phyloP scores from a whole-genome alignment of 2,113 vertebrate species.

The Thymallus thymallus region DNA sequence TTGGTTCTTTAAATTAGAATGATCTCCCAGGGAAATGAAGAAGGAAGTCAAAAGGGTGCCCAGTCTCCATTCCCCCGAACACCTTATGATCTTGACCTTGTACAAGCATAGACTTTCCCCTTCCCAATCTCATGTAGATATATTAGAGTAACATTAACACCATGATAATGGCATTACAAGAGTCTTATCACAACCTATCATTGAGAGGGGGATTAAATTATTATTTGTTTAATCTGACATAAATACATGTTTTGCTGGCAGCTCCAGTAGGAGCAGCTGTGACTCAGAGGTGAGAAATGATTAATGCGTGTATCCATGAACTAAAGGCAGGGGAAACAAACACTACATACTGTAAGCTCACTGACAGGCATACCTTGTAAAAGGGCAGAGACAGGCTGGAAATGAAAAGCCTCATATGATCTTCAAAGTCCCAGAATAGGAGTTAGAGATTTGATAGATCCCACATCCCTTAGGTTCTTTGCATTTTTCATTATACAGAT shows the following conservation, averaged over 20 bases:
- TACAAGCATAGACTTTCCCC: neutral
- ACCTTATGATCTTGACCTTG: neutral
- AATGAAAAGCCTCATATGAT: neutral
- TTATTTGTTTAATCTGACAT: constrained; percentile 23
- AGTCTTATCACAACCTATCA: neutral
- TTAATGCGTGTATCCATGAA: neutral
- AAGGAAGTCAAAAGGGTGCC: too few species aligned
- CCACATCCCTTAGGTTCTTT: neutral
- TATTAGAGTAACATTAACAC: neutral
- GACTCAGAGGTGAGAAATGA: constrained; percentile 9
- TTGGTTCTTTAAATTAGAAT: too few species aligned
- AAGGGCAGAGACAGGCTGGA: constrained; percentile 2
- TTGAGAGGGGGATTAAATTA: constrained; percentile 16
- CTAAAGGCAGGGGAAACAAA: neutral
- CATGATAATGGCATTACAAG: neutral
- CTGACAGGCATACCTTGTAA: neutral
- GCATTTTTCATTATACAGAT: too few species aligned
- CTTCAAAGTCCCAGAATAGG: neutral
- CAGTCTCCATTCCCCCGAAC: neutral
- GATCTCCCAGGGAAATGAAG: too few species aligned
- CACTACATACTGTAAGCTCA: constrained; percentile 9
- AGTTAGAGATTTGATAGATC: neutral
- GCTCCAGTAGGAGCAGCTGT: constrained; percentile 2
- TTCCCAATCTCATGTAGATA: neutral
- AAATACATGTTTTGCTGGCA: neutral